A percentile compares a stretch with the other conserved stretches of the same genome.
Evolutionary conservation across 2,888 invertebrate species (phyloP).

Genomic region (Daptonema setosum): DNA sequence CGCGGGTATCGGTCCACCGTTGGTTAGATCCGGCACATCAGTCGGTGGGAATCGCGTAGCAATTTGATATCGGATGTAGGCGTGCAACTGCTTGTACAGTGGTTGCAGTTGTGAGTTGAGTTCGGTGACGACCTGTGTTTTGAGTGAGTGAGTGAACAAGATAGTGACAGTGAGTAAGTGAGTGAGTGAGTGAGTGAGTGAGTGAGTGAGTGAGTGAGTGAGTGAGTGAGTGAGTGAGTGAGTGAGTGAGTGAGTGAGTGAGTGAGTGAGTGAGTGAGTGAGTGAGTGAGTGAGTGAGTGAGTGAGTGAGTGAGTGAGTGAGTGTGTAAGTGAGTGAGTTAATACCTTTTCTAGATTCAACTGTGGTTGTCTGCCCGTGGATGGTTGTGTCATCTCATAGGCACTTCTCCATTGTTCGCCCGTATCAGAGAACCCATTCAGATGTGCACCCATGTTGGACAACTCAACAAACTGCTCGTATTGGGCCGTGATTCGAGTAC

Average conservation of each 20-base stretch:
- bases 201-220: too few species aligned
- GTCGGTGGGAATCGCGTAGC: slow-evolving; percentile 18
- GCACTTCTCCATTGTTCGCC: slow-evolving; percentile 25
- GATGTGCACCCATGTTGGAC: slow-evolving; percentile 21
- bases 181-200: too few species aligned
- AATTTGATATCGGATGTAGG: slow-evolving; percentile 11
- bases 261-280: too few species aligned
- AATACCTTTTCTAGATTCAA: slow-evolving; percentile 18
- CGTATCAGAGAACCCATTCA: slow-evolving; percentile 22
- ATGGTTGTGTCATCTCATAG: slow-evolving; percentile 19
- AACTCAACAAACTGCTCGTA: slow-evolving; percentile 18
- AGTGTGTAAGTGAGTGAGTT: too few species aligned
- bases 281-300: too few species aligned
- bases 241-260: too few species aligned
- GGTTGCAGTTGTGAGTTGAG: slow-evolving; percentile 13
- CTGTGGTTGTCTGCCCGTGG: slow-evolving; percentile 7
- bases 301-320: too few species aligned
- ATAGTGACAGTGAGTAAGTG: too few species aligned
- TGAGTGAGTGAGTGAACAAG: too few species aligned
- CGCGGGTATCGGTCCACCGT: slow-evolving; percentile 25
- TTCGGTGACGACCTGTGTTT: neutral
- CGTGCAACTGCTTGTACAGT: slow-evolving; percentile 13
- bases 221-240: too few species aligned
- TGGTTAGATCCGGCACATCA: slow-evolving; percentile 13
- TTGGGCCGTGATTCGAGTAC: slow-evolving; percentile 1